Conservation (phyloP, 2,888 invertebrate species). For the Ametastegia equiseti region DNA sequence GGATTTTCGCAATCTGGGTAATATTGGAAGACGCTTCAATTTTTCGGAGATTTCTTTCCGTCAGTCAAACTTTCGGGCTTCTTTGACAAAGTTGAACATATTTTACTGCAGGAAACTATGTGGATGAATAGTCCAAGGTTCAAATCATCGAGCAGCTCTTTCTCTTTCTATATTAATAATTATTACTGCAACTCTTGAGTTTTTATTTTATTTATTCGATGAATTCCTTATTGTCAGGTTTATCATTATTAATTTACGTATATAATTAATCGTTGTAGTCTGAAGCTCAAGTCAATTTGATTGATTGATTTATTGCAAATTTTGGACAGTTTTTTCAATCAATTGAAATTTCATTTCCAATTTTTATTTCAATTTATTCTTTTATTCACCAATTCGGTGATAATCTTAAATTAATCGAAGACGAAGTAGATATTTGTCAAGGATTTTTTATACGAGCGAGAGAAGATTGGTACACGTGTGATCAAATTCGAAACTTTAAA, state of each 20-base stretch:
- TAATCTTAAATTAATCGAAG: too few relatives aligned
- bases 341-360: too few relatives aligned
- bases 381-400: not conserved
- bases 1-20: not conserved
- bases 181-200: not conserved
- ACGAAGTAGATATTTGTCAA: too few relatives aligned
- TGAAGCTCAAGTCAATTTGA: not conserved
- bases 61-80: constrained; percentile 18
- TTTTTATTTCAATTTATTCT: not conserved
- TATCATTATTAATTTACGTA: not conserved
- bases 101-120: not conserved
- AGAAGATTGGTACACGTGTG: too few relatives aligned
- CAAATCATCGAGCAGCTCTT: not conserved
- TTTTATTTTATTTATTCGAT: constrained; percentile 9
- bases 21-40: constrained; percentile 12
- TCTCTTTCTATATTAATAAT: not conserved
- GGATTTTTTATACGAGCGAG: too few relatives aligned
- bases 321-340: too few relatives aligned
- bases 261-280: constrained; percentile 1
- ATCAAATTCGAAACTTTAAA: not conserved
- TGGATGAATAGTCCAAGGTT: not conserved
- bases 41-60: not conserved
- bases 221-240: constrained; percentile 21
- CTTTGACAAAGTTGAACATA: not conserved
- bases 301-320: too few relatives aligned